Conservation (phyloP, 2,888 invertebrate genomes). For the Chrysolina americana region DNA sequence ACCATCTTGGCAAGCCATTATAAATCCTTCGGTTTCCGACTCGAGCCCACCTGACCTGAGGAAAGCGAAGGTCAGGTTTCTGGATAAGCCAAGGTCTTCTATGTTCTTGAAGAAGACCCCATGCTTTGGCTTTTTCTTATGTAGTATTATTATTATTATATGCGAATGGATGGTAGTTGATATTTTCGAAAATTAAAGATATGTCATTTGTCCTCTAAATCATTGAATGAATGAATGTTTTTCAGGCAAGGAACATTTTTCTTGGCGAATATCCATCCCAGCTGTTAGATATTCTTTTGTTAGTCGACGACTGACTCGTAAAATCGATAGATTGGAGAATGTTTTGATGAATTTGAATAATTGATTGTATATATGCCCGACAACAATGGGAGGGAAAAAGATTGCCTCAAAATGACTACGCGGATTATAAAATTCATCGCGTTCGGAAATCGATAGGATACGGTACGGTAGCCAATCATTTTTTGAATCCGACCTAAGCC, state of each 20-base stretch:
- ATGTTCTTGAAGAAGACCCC: too few relatives aligned
- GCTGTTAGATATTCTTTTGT: neutral
- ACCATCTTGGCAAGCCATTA: too few relatives aligned
- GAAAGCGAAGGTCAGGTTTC: too few relatives aligned
- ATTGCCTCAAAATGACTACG: neutral
- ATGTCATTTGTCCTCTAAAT: too few relatives aligned
- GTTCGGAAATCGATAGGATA: neutral
- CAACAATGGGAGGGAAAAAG: neutral
- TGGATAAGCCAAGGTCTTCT: too few relatives aligned
- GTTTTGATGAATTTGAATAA: conserved; percentile 26
- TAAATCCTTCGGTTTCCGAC: too few relatives aligned
- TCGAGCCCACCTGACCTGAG: too few relatives aligned
- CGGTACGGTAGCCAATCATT: neutral
- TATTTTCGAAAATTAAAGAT: too few relatives aligned
- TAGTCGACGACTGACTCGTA: neutral
- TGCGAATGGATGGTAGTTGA: too few relatives aligned
- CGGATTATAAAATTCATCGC: conserved; percentile 7
- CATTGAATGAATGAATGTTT: too few relatives aligned
- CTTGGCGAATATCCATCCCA: neutral
- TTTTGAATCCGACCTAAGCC: neutral
- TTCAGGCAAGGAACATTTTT: neutral
- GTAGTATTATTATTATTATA: too few relatives aligned
- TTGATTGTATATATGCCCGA: conserved; percentile 7
- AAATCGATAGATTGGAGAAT: conserved; percentile 1
- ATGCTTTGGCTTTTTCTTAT: too few relatives aligned